Conservation (phyloP, 1,140 invertebrate genomes). For the Drosophila arawakana region DNA sequence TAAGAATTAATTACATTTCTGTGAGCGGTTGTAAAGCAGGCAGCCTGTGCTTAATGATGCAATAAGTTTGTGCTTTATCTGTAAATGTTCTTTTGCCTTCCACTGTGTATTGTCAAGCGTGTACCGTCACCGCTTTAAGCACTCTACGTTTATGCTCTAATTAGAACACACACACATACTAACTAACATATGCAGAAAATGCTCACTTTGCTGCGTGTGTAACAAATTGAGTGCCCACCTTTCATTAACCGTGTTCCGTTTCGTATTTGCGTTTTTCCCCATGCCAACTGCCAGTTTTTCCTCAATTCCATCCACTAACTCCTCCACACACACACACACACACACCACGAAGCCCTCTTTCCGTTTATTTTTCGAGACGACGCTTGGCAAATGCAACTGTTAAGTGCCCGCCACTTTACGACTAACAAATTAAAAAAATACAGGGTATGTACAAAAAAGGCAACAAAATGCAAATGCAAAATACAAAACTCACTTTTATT, state of each 20-base stretch:
- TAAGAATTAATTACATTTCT: slow-evolving; percentile 25
- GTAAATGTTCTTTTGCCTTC: background rate
- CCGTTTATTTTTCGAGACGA: background rate
- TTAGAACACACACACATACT: slow-evolving; percentile 45
- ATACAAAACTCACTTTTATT: slow-evolving; percentile 51
- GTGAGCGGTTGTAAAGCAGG: slow-evolving; percentile 7
- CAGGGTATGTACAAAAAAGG: slow-evolving; percentile 12
- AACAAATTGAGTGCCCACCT: slow-evolving; percentile 64
- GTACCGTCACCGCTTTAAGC: slow-evolving; percentile 3
- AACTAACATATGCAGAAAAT: slow-evolving; percentile 33
- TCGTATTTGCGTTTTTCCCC: slow-evolving; percentile 36
- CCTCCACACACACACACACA: background rate
- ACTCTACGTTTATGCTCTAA: slow-evolving; percentile 61
- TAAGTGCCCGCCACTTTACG: slow-evolving; percentile 65
- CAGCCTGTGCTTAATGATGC: slow-evolving; percentile 27
- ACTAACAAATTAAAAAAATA: slow-evolving; percentile 62
- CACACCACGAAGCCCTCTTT: background rate
- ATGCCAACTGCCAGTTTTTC: slow-evolving; percentile 7
- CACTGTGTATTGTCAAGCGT: background rate
- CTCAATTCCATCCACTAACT: slow-evolving; percentile 1
- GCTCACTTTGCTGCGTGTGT: slow-evolving; percentile 43
- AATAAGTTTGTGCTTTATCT: slow-evolving; percentile 37
- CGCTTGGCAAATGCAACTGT: slow-evolving; percentile 56
- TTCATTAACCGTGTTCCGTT: slow-evolving; percentile 45
- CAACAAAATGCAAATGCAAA: slow-evolving; percentile 48